Conservation (phyloP, 2,797 vertebrate genomes). For the Cirrhinus molitorella region DNA sequence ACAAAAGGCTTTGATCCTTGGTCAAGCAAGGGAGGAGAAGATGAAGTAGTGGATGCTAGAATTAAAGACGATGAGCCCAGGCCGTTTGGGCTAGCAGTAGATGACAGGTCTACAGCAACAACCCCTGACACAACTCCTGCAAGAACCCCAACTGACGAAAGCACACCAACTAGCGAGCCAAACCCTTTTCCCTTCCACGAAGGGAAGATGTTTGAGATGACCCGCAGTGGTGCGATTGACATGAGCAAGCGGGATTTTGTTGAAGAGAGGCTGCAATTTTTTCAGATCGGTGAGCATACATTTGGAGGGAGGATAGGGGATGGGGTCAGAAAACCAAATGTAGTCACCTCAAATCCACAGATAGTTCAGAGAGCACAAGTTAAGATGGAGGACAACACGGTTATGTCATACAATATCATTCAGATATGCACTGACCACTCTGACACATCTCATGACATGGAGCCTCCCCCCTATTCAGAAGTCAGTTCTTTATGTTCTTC, state of each 20-base stretch:
- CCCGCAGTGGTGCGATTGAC: slow-evolving; percentile 99
- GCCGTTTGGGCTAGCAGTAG: slow-evolving; percentile 95
- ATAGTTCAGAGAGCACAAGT: slow-evolving; percentile 85
- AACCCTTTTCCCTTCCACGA: slow-evolving; percentile 99
- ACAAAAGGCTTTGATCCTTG: slow-evolving; percentile 99
- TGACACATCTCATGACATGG: slow-evolving; percentile 86
- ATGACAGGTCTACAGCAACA: slow-evolving; percentile 96
- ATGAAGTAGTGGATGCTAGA: slow-evolving; percentile 91
- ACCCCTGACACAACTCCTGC: slow-evolving; percentile 98
- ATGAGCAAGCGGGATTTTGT: slow-evolving; percentile 99
- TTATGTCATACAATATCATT: slow-evolving; percentile 85
- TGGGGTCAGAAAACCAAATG: slow-evolving; percentile 88
- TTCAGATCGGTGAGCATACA: slow-evolving; percentile 99
- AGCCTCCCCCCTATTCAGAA: slow-evolving; percentile 86
- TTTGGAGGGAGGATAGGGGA: slow-evolving; percentile 92
- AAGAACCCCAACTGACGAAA: slow-evolving; percentile 99
- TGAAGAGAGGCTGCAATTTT: slow-evolving; percentile 99
- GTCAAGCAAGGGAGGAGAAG: slow-evolving; percentile 93
- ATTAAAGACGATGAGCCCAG: slow-evolving; percentile 92
- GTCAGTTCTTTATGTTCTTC: slow-evolving; percentile 92
- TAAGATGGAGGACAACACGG: slow-evolving; percentile 83
- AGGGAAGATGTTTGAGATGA: slow-evolving; percentile 99
- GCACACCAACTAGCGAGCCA: slow-evolving; percentile 99
- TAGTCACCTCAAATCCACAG: slow-evolving; percentile 87
- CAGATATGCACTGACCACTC: slow-evolving; percentile 89